Base-by-base conservation (phyloP, 2,113 vertebrate species). In the Chaenocephalus aceratus region DNA sequence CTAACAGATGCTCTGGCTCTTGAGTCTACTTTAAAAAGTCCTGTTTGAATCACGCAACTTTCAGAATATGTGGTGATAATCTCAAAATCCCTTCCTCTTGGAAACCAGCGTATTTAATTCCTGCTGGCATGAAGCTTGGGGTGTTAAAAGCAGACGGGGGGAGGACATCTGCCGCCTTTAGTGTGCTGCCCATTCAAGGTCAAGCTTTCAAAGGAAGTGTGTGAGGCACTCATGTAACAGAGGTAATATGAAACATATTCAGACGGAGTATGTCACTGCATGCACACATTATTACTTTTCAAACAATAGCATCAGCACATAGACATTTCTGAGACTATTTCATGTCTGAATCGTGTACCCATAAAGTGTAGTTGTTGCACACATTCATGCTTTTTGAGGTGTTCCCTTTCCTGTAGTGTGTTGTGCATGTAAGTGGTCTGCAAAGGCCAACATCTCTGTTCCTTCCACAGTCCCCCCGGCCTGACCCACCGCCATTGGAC, bases 231-330 rank as follows among this genome's bases (percentile, higher is more conserved):
- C 26, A 72, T 76, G 78, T 80, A 71, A 7, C 56, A 34, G 58
- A 59, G 70, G 48, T 87, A 75, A 89, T 84, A 44, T 64, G 61
- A 92, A 91, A 79, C 79, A 89, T 82, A 81, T 87, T 84, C 13
- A 57, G 63, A 18, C 15, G 2, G 48, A 82, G 71, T 69, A 59
- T 77, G 67, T 85, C 86, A 61, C 52, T 30, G 67, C 66, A 46
- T 71, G 18, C 70, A 21, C 26, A 16, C n/a, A 16, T 76, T 57
- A 78, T 6, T 49, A 18, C 66, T 62, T 65, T 67, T 86, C 34
- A 77, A 87, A 85, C 67, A 45, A 63, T 51, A 34, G 0, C 61
- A 21, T 86, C 78, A 79, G 63, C 71, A 8, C n/a, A 46, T 14
- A 58, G 70, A 52, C 58, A 83, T 80, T 76, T 80, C 10, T 76